Base-by-base conservation (phyloP, 2,113 vertebrate species). In the Plotosus lineatus region DNA sequence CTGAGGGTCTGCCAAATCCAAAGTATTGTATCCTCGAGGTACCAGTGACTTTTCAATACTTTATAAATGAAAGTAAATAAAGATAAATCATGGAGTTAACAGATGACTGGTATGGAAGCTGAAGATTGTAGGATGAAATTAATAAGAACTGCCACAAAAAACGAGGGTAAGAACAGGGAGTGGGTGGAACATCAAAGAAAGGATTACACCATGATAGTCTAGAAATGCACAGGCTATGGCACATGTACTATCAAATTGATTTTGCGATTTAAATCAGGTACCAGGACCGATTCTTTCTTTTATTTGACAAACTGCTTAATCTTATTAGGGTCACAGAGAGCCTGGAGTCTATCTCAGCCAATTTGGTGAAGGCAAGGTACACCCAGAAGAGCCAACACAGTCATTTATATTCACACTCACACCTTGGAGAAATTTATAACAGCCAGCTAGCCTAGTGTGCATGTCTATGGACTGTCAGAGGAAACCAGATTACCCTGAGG, bases 171-270 rank as follows among this genome's bases (percentile, higher is more conserved):
- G 65, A 80, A 86, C 84, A 87, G 83, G 85, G 40, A 75, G 88
- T 88, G 88, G 87, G 89, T 58, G 88, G 87, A 88, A 85, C 82
- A 87, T 91, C 83, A 89, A 89, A 91, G 82, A 85, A 63, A 2
- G 88, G 89, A 90, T 91, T 90, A 90, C 66, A 83, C 86, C 38
- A 85, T 84, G 19, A 26, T 83, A 5, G 55, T 77, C 66, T 71
- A 84, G 86, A 83, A 68, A 75, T 74, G 51, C 58, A 60, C 44
- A 80, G 82, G 84, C 68, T 85, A 71, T 79, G 81, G 86, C 46
- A 63, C 82, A 83, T 78, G 71, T 80, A 69, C 85, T 75, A 78
- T 84, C 77, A 80, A 76, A 74, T 81, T 83, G 76, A 38, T 84
- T n/a, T 79, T 69, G 61, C 71, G 1, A 79, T 68, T 46, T 61